Evolutionary conservation across 2,113 vertebrate species (phyloP).

Genomic region (Solea senegalensis): DNA sequence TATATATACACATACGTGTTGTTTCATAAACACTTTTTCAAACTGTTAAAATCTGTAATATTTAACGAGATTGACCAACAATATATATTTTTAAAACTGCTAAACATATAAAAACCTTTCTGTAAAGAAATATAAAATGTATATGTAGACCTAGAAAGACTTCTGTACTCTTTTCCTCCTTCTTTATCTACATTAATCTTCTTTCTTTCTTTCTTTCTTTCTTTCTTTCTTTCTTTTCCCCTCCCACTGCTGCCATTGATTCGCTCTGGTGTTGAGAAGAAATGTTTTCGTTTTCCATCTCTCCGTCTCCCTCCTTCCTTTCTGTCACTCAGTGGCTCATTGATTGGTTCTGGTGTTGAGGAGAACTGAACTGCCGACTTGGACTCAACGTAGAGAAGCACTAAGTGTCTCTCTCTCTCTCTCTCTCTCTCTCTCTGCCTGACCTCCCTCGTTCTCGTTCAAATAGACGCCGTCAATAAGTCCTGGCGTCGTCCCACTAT

Average conservation of each 20-base stretch:
- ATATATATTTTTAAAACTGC: no score
- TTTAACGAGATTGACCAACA: no score
- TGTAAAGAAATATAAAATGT: no score
- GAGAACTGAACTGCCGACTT: conserved; percentile 74
- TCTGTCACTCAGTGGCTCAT: conserved; percentile 59
- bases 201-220: not conserved
- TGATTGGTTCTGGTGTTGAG: conserved; percentile 74
- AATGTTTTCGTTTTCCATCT: conserved; percentile 16
- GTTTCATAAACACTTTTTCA: no score
- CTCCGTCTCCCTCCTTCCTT: conserved; percentile 11
- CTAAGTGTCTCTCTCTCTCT: conserved; percentile 66
- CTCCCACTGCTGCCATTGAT: conserved; percentile 52
- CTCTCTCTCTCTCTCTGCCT: conserved; percentile 45
- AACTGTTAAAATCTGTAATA: no score
- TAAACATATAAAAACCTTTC: no score
- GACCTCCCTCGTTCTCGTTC: conserved; percentile 44
- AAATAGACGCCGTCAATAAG: conserved; percentile 65
- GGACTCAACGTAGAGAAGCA: conserved; percentile 69
- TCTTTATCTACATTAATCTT: conserved; percentile 11
- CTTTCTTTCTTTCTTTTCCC: conserved; percentile 7
- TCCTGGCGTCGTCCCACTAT: conserved; percentile 53
- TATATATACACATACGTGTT: no score
- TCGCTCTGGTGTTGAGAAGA: conserved; percentile 37
- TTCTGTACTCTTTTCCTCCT: not conserved
- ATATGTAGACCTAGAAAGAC: no score